A percentile compares a stretch with the other conserved stretches of the same genome.
Conservation (phyloP, 2,888 invertebrate species). For the Caenorhabditis drosophilae region DNA sequence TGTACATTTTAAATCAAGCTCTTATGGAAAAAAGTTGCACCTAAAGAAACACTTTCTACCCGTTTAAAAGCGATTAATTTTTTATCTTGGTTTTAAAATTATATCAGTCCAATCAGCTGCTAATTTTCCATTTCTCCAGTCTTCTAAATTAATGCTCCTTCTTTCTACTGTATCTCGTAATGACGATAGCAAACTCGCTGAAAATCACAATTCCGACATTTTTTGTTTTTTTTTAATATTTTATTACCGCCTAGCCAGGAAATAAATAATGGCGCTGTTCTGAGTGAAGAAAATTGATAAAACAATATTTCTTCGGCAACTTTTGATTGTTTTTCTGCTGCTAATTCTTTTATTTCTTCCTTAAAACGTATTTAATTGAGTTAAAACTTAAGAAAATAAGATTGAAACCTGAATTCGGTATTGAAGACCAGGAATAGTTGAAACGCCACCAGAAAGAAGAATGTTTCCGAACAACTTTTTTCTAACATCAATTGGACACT, state of each 20-base stretch:
- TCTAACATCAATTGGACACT: slow-evolving; percentile 84
- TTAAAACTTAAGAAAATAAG: background rate
- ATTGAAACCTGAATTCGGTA: slow-evolving; percentile 78
- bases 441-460: slow-evolving; percentile 84
- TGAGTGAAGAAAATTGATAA: slow-evolving; percentile 28
- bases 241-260: slow-evolving; percentile 27
- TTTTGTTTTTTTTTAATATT: background rate
- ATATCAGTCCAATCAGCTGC: slow-evolving; percentile 31
- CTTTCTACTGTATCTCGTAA: slow-evolving; percentile 28
- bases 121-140: slow-evolving; percentile 23
- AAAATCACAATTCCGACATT: background rate
- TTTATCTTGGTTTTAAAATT: no score
- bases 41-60: no score
- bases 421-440: slow-evolving; percentile 83
- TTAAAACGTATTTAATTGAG: slow-evolving; percentile 2
- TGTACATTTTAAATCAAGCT: no score
- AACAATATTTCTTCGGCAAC: slow-evolving; percentile 30
- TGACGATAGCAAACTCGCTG: slow-evolving; percentile 32
- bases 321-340: slow-evolving; percentile 18
- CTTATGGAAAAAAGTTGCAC: no score
- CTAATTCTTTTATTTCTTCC: slow-evolving; percentile 15
- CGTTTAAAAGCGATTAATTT: no score
- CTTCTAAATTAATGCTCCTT: slow-evolving; percentile 20
- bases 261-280: slow-evolving; percentile 18
- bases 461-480: slow-evolving; percentile 82